Conservation (phyloP, 2,888 invertebrate species). For the Drosophila engyochracea region DNA sequence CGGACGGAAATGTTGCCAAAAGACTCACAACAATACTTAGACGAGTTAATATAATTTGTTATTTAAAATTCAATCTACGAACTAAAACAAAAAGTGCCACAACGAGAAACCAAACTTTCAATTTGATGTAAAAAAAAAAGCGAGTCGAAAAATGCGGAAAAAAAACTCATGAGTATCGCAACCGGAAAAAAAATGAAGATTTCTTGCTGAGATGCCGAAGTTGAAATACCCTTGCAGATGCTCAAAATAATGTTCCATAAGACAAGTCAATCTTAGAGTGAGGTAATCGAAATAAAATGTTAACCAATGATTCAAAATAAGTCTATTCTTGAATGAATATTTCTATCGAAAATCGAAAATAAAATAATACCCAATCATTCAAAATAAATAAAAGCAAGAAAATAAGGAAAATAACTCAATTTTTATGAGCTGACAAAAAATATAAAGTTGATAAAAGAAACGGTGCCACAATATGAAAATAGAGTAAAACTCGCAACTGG, state of each 20-base stretch:
- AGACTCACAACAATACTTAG: conserved; percentile 80
- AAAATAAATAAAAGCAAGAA: neutral
- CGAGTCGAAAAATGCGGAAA: neutral
- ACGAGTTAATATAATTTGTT: conserved; percentile 84
- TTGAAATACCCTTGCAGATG: conserved; percentile 1
- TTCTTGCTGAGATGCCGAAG: neutral
- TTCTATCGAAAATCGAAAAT: neutral
- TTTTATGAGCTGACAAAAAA: neutral
- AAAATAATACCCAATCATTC: neutral
- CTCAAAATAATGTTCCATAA: neutral
- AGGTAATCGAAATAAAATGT: neutral
- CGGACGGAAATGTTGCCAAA: conserved; percentile 20
- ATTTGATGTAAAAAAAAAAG: conserved; percentile 19
- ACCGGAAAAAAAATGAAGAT: conserved; percentile 20
- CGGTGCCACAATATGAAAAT: neutral
- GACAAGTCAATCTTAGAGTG: neutral
- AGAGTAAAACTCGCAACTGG: neutral
- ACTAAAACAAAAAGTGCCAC: conserved; percentile 84
- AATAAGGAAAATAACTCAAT: neutral
- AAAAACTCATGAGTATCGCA: conserved; percentile 16
- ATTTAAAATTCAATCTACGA: conserved; percentile 85
- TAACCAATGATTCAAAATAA: neutral
- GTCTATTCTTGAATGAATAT: neutral
- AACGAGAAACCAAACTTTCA: conserved; percentile 35
- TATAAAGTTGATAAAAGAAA: neutral